phyloP scores from a whole-genome alignment of 2,113 vertebrate species.

The Menura novaehollandiae region DNA sequence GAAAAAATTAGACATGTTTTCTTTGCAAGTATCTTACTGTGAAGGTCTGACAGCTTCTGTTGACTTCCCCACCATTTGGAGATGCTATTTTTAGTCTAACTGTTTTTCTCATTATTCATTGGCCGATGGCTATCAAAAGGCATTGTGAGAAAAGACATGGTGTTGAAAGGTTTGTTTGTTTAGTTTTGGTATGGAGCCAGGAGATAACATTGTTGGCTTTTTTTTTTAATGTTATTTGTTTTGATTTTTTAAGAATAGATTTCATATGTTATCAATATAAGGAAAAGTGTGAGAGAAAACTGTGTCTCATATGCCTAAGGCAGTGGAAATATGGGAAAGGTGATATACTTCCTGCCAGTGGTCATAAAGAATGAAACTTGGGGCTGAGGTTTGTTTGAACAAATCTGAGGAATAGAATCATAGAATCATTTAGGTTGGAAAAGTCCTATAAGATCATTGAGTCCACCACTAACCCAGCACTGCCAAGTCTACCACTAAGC shows the following conservation, averaged over 20 bases:
- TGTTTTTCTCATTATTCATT: slow-evolving; percentile 63
- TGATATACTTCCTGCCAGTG: not conserved
- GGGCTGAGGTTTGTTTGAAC: not conserved
- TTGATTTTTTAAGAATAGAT: slow-evolving; percentile 20
- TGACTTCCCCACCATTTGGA: not conserved
- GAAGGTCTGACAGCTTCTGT: slow-evolving; percentile 32
- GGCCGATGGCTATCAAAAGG: slow-evolving; percentile 59
- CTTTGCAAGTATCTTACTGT: slow-evolving; percentile 9
- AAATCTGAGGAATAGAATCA: not conserved
- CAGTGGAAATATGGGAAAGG: not conserved
- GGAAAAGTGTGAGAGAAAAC: slow-evolving; percentile 36
- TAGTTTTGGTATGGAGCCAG: slow-evolving; percentile 58
- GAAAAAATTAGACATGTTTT: slow-evolving; percentile 33
- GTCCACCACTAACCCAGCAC: not conserved
- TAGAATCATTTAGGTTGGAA: not conserved
- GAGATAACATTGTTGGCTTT: slow-evolving; percentile 52
- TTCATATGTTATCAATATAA: slow-evolving; percentile 4
- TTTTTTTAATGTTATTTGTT: not conserved
- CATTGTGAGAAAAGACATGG: slow-evolving; percentile 56
- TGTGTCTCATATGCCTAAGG: not conserved
- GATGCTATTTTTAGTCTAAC: slow-evolving; percentile 58
- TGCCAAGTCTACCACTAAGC: not conserved
- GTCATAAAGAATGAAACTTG: not conserved
- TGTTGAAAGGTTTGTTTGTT: slow-evolving; percentile 62
- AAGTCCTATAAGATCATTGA: not conserved